A percentile compares a stretch with the other conserved stretches of the same genome.
These are phyloP conservation scores for Luffia ferchaultella DNA, from an alignment of 2,888 invertebrate species.

Conservation along the genomic window DNA sequence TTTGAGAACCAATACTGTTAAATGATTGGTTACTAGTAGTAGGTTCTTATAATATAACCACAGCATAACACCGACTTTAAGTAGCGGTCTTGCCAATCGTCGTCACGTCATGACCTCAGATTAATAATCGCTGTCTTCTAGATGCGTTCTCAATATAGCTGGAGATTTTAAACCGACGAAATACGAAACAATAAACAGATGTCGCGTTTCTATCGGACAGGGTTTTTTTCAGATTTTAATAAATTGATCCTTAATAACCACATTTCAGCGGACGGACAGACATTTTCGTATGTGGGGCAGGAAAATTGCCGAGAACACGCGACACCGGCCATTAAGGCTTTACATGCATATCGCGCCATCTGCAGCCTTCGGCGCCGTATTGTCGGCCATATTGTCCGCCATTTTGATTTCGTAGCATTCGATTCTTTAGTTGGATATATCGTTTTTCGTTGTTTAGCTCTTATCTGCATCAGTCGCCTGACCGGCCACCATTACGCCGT, in stretches of 20 bases:
- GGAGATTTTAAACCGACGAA: too few relatives aligned
- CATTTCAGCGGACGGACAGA: constrained; percentile 4
- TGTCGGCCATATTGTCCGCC: constrained; percentile 11
- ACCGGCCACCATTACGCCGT: constrained; percentile 5
- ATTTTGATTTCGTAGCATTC: constrained; percentile 21
- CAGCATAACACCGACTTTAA: too few relatives aligned
- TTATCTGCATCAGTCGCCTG: constrained; percentile 6
- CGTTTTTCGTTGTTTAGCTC: neutral
- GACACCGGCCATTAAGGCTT: constrained; percentile 15
- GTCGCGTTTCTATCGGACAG: constrained; percentile 3
- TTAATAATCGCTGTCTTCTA: too few relatives aligned
- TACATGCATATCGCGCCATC: constrained; percentile 26
- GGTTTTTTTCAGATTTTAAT: constrained; percentile 7
- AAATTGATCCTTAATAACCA: neutral
- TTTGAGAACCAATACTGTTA: too few relatives aligned
- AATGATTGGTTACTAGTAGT: too few relatives aligned
- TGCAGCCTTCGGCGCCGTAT: constrained; percentile 22
- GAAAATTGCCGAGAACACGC: constrained; percentile 18
- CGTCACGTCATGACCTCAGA: too few relatives aligned
- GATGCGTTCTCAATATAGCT: too few relatives aligned
- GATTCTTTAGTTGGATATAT: constrained; percentile 5
- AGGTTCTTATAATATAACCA: too few relatives aligned
- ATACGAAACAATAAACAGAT: too few relatives aligned
- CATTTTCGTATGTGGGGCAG: constrained; percentile 9
- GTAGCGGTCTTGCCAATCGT: too few relatives aligned